Percentiles rank a stretch among this genome's conserved stretches.
Evolutionary conservation across 2,888 invertebrate genomes (phyloP).

Genomic region (Coronaproctus castanopsis): DNA sequence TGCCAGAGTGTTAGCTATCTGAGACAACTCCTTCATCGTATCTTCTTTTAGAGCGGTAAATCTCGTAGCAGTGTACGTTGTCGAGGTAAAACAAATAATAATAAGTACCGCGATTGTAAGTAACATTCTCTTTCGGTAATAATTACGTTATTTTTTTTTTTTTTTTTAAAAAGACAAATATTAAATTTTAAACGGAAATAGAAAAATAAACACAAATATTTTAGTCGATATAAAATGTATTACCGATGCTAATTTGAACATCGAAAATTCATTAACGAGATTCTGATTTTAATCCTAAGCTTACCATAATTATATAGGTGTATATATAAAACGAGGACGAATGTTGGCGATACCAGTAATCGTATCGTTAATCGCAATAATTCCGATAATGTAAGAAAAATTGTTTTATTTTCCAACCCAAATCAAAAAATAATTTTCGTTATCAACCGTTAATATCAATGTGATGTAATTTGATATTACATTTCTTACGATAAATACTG

Average conservation of each 20-base stretch:
- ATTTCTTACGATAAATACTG: too few relatives aligned
- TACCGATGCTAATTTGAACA: background rate
- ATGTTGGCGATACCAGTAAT: too few relatives aligned
- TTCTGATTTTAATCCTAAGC: too few relatives aligned
- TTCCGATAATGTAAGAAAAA: too few relatives aligned
- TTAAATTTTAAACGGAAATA: background rate
- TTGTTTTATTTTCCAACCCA: too few relatives aligned
- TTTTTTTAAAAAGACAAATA: background rate
- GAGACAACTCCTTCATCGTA: conserved; percentile 46
- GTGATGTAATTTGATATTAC: too few relatives aligned
- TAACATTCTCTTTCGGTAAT: background rate
- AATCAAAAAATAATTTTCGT: too few relatives aligned
- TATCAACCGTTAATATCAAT: too few relatives aligned
- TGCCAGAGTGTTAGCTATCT: conserved; percentile 74
- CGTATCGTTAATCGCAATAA: too few relatives aligned
- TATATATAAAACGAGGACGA: too few relatives aligned
- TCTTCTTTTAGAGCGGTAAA: background rate
- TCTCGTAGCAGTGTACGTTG: background rate
- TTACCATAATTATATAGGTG: too few relatives aligned
- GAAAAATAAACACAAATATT: background rate
- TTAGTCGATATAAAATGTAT: background rate
- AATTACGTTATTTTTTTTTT: background rate
- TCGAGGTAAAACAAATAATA: background rate
- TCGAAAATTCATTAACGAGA: too few relatives aligned
- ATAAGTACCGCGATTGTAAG: background rate